Conservation (phyloP, 2,113 vertebrate genomes). For the Anser cygnoides region DNA sequence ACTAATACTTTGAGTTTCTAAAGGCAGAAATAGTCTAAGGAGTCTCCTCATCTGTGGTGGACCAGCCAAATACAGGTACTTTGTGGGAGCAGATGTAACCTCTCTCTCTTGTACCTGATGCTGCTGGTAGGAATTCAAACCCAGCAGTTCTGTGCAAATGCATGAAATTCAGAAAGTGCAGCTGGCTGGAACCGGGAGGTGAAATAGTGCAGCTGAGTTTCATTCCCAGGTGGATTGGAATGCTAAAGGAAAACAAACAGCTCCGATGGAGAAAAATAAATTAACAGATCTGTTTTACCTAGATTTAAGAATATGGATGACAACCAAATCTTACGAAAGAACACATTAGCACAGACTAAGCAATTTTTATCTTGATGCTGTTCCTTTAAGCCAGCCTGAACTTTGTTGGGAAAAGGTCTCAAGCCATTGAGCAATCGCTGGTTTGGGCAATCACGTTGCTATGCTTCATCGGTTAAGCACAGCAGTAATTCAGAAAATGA, state of each 20-base stretch:
- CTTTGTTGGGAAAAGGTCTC: constrained; percentile 64
- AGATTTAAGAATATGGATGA: constrained; percentile 30
- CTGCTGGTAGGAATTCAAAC: background rate
- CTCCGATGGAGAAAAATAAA: constrained; percentile 28
- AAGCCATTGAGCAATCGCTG: constrained; percentile 70
- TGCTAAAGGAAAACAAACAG: constrained; percentile 1
- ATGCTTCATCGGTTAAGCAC: constrained; percentile 67
- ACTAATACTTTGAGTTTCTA: background rate
- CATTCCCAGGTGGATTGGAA: constrained; percentile 15
- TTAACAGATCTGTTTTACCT: background rate
- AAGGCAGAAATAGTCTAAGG: background rate
- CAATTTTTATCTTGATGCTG: constrained; percentile 57
- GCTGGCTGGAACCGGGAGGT: background rate
- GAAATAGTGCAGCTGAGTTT: background rate
- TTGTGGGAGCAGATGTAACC: background rate
- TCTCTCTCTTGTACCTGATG: background rate
- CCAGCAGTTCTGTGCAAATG: background rate
- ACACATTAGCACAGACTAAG: constrained; percentile 22
- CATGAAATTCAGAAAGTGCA: background rate
- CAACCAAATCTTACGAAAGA: constrained; percentile 18
- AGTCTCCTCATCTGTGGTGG: background rate
- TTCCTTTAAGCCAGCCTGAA: constrained; percentile 65
- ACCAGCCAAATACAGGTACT: background rate
- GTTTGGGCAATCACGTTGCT: constrained; percentile 67
- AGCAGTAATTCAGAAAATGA: constrained; percentile 68